phyloP scores from a whole-genome alignment of 2,888 invertebrate species.

The Nephrotoma guestfalica region DNA sequence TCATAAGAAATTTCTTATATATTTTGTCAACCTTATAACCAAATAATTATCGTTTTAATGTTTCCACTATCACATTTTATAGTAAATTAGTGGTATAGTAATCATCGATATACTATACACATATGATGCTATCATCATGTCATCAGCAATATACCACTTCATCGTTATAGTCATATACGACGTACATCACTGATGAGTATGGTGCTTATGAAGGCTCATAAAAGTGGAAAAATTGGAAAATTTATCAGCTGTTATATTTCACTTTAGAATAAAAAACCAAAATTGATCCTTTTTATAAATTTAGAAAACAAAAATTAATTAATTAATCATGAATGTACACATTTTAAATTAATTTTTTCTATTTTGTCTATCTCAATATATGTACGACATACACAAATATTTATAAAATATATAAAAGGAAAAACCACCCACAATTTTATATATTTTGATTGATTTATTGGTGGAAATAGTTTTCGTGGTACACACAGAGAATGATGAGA shows the following conservation, averaged over 20 bases:
- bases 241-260: conserved; percentile 2
- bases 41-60: neutral
- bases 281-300: neutral
- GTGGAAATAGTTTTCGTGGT: neutral
- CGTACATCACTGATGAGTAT: neutral
- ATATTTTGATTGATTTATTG: neutral
- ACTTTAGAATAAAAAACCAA: neutral
- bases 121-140: neutral
- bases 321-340: neutral
- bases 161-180: neutral
- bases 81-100: neutral
- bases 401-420: neutral
- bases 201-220: neutral
- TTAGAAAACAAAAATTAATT: neutral
- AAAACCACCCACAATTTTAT: neutral
- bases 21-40: neutral
- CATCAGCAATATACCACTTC: neutral
- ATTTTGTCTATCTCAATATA: neutral
- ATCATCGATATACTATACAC: neutral
- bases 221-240: neutral
- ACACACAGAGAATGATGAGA: neutral
- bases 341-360: neutral
- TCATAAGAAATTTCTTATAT: neutral
- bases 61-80: neutral
- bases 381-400: neutral